These are phyloP conservation scores for Psittacula cyanocephala DNA, from an alignment of 2,113 vertebrate genomes.

Conservation along the genomic window DNA sequence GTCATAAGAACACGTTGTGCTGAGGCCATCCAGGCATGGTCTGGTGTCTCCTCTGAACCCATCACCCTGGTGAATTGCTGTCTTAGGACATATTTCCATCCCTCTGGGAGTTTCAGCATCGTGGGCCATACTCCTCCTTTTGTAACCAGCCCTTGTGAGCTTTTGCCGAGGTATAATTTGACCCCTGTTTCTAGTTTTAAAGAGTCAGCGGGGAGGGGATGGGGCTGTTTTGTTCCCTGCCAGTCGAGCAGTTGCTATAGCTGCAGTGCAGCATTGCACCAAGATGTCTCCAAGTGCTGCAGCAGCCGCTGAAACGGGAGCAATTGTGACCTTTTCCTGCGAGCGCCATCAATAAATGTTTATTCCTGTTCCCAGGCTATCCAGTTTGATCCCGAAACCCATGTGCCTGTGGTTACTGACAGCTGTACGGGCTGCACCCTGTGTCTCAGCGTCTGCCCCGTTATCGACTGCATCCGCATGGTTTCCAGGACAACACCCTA, in stretches of 20 bases:
- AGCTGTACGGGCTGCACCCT: conserved; percentile 91
- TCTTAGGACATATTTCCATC: not conserved
- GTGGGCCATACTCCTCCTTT: not conserved
- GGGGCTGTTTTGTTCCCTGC: not conserved
- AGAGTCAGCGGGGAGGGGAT: not conserved
- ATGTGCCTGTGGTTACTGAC: conserved; percentile 86
- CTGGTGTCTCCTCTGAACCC: not conserved
- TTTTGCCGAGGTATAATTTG: not conserved
- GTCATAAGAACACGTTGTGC: not conserved
- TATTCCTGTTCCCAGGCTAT: conserved; percentile 86
- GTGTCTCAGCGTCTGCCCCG: conserved; percentile 91
- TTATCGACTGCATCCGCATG: conserved; percentile 96
- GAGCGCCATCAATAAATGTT: conserved; percentile 48
- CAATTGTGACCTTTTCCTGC: conserved; percentile 39
- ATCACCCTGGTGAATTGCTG: not conserved
- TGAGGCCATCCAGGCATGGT: not conserved
- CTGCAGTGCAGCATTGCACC: not conserved
- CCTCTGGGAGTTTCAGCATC: not conserved
- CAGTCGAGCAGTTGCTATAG: conserved; percentile 62
- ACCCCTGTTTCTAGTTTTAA: conserved; percentile 22
- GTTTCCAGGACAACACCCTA: conserved; percentile 86
- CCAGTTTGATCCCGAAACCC: conserved; percentile 86
- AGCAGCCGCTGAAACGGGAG: not conserved
- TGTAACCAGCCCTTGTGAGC: not conserved
- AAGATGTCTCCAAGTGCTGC: not conserved